These are phyloP conservation scores for Gymnoscelis rufifasciata DNA, from an alignment of 2,888 invertebrate genomes.

Conservation along the genomic window DNA sequence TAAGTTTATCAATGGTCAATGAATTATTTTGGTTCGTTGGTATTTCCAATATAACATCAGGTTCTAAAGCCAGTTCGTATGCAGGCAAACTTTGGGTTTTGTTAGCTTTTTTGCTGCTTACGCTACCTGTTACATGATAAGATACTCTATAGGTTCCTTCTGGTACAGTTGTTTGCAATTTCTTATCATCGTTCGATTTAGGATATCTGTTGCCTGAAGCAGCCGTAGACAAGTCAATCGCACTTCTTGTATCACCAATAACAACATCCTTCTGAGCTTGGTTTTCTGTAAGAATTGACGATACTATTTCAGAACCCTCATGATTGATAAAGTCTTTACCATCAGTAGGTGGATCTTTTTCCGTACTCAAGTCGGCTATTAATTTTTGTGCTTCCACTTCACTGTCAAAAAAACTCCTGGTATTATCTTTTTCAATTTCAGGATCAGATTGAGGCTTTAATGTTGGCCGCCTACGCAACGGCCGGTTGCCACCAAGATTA, in stretches of 20 bases:
- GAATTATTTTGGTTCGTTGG: conserved; percentile 62
- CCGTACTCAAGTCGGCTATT: conserved; percentile 48
- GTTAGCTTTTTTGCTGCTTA: conserved; percentile 71
- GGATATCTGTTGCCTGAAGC: conserved; percentile 53
- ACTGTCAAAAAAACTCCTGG: conserved; percentile 54
- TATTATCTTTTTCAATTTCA: conserved; percentile 50
- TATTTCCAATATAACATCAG: conserved; percentile 69
- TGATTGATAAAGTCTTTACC: conserved; percentile 36
- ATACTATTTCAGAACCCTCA: conserved; percentile 42
- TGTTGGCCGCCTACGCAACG: conserved; percentile 82
- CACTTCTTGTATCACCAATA: conserved; percentile 39
- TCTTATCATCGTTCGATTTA: conserved; percentile 55
- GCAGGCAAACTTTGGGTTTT: conserved; percentile 65
- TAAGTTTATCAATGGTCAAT: conserved; percentile 68
- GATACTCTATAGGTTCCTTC: conserved; percentile 70
- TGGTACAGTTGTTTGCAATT: conserved; percentile 47
- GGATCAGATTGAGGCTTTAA: conserved; percentile 47
- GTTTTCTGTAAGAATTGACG: conserved; percentile 33
- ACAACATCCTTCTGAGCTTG: conserved; percentile 35
- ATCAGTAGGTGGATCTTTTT: conserved; percentile 43
- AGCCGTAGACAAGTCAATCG: conserved; percentile 32
- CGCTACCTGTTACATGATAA: conserved; percentile 72
- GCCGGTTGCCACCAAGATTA: conserved; percentile 86
- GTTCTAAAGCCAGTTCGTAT: conserved; percentile 65
- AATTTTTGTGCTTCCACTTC: conserved; percentile 46